A percentile compares a stretch with the other conserved stretches of the same genome.
These are phyloP conservation scores for Solenopsis fugax DNA, from an alignment of 1,140 invertebrate genomes.

Conservation along the genomic window DNA sequence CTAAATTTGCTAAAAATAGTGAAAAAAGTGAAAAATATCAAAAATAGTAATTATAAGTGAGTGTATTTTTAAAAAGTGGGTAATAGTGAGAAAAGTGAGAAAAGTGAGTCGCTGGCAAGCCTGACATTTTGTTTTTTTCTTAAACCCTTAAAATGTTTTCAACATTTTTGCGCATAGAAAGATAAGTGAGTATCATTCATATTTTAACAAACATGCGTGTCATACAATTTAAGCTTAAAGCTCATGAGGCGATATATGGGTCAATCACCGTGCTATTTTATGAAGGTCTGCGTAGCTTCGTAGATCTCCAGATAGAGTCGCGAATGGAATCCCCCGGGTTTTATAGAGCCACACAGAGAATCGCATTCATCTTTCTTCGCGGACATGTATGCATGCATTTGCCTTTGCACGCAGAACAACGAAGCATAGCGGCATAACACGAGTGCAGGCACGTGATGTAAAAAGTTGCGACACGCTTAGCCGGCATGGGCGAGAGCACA, in stretches of 20 bases:
- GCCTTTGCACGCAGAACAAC: constrained; percentile 66
- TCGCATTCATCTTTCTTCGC: constrained; percentile 54
- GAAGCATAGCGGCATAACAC: constrained; percentile 74
- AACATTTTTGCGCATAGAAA: neutral
- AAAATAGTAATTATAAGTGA: no score
- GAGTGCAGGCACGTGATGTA: constrained; percentile 66
- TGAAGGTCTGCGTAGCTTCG: neutral
- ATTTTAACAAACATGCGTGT: neutral
- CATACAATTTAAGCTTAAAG: neutral
- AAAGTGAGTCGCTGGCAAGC: no score
- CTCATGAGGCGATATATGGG: neutral
- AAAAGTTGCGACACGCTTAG: constrained; percentile 76
- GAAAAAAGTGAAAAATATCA: no score
- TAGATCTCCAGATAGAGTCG: neutral
- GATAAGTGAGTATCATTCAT: neutral
- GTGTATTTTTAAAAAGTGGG: no score
- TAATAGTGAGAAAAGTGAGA: no score
- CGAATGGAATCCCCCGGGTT: constrained; percentile 6
- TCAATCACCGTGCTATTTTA: neutral
- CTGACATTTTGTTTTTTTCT: no score
- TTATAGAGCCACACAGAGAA: constrained; percentile 43
- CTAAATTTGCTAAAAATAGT: no score
- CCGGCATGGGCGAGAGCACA: constrained; percentile 47
- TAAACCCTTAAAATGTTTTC: neutral
- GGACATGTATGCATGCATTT: constrained; percentile 61